Base-by-base conservation (phyloP, 2,888 invertebrate genomes). In the Nasonia oneida region DNA sequence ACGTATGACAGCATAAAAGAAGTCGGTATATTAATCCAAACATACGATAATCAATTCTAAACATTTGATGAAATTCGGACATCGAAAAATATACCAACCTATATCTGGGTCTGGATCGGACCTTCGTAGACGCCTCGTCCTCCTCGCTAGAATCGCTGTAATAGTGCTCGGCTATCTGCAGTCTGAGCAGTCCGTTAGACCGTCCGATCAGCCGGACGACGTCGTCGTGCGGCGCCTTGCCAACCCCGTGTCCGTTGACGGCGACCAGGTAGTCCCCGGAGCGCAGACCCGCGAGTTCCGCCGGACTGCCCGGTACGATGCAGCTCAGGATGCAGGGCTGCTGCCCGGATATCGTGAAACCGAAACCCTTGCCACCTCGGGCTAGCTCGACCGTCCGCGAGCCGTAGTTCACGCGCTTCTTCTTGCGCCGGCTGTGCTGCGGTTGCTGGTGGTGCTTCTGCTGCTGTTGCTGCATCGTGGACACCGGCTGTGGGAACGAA, bases 291-390 rank as follows among this genome's bases (percentile, higher is more conserved):
- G 98, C 98, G 87, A 96, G 95, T 91, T 98, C 98, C 0, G 99
- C 99, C 3, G 98, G 98, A 86, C 97, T 97, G 89, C 97, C 97
- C 75, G 96, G 95, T 0, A 98, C 98, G 90, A 99, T 98, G 90
- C 98, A 98, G 80, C 98, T 98, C 85, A 99, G 95, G 88, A 98
- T 97, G 93, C 99, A 99, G 0, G 99, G 99, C 91, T 98, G 97
- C 93, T 99, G 98, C 3, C 99, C 99, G 2, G 98, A 98, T 91
- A 99, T 98, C 37, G 99, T 99, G 92, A 99, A 99, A n/a, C 99
- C 99, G 93, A 98, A 99, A 12, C 99, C 99, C 90, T 97, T 97
- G 86, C 96, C 95, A 3, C 98, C 98, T 88, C 98, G 95, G 12
- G 96, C 95, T 70, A 99, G 96, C 91, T 98, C 97, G 82, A 98